Percentiles rank a stretch among this genome's conserved stretches.
Evolutionary conservation across 2,797 vertebrate genomes (phyloP).

Genomic region (Anas bernieri): DNA sequence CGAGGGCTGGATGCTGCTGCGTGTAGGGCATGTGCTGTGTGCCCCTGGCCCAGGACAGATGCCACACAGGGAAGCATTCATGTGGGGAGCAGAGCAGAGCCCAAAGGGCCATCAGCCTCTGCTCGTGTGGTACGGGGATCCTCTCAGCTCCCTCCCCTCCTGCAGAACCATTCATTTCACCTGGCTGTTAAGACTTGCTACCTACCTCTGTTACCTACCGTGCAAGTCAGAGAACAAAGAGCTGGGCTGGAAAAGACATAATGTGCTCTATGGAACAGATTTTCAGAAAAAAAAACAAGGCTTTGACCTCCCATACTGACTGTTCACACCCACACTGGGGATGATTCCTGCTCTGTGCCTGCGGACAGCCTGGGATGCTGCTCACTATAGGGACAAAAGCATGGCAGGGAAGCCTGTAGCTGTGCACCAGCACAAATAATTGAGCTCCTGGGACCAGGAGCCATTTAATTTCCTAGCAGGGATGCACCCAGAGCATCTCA

Average conservation of each 20-base stretch:
- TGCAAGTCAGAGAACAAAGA: neutral
- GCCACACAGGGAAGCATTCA: accelerated
- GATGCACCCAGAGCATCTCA: neutral
- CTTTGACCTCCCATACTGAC: neutral
- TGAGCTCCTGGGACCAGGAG: neutral
- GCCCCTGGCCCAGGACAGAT: neutral
- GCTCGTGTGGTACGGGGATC: neutral
- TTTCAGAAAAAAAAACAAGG: neutral
- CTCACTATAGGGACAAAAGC: neutral
- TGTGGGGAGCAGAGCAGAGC: too few species aligned
- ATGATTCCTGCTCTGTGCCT: neutral
- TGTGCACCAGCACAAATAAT: neutral
- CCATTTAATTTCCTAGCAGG: neutral
- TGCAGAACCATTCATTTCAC: neutral
- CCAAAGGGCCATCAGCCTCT: neutral
- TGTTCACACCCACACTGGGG: neutral
- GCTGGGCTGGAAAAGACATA: neutral
- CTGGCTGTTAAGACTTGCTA: neutral
- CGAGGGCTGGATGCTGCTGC: neutral
- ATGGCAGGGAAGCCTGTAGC: neutral
- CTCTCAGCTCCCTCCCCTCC: neutral
- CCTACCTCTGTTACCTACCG: neutral
- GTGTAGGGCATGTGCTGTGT: neutral
- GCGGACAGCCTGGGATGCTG: neutral
- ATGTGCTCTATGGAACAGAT: accelerated